Evolutionary conservation across 2,797 vertebrate genomes (phyloP).

Genomic region (Cyclopterus lumpus): DNA sequence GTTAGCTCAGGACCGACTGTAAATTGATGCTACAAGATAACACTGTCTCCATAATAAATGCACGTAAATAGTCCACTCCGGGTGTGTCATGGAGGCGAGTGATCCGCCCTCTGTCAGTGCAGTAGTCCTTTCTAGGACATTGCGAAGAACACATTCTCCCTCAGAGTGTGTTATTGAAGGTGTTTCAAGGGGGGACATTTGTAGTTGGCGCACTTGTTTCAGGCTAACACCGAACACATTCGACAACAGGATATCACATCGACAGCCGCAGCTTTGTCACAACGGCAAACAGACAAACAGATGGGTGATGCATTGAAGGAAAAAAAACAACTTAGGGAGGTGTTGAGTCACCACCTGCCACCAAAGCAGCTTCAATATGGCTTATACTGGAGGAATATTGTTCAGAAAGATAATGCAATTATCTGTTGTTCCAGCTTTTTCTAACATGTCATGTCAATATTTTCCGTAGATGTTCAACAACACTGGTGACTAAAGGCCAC

Average conservation of each 20-base stretch:
- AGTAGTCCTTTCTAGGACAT: constrained; percentile 1
- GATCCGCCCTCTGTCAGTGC: not conserved
- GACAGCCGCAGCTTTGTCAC: not conserved
- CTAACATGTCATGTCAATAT: not conserved
- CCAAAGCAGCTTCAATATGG: not conserved
- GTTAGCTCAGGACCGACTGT: constrained; percentile 53
- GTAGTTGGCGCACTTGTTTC: not conserved
- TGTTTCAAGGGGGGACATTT: not conserved
- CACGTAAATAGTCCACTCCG: constrained; percentile 17
- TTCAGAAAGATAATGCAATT: not conserved
- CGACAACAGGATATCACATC: not conserved
- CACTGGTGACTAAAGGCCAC: not conserved
- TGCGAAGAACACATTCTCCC: constrained; percentile 26
- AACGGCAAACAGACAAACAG: not conserved
- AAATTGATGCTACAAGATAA: constrained; percentile 52
- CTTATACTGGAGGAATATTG: not conserved
- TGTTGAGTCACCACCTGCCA: not conserved
- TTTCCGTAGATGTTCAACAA: not conserved
- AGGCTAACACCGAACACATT: too few relatives aligned
- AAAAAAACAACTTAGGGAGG: not conserved
- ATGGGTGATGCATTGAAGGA: not conserved
- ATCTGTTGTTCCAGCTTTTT: not conserved
- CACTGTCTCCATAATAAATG: constrained; percentile 39
- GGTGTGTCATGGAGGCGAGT: constrained; percentile 49
- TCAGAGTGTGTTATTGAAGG: not conserved